These are phyloP conservation scores for Microdon myrmicae DNA, from an alignment of 2,888 invertebrate species.

Conservation along the genomic window DNA sequence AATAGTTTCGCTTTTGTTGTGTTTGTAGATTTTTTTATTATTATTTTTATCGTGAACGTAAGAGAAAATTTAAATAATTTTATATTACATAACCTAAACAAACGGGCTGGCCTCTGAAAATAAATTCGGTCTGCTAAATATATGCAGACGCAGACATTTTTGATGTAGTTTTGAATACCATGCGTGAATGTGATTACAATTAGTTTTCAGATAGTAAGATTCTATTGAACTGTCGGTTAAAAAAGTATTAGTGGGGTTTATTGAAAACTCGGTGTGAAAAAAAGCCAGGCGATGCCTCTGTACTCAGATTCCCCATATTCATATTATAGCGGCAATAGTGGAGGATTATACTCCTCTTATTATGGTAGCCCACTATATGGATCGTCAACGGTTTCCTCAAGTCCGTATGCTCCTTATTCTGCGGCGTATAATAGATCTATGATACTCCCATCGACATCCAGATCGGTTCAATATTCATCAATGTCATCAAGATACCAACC, in stretches of 20 bases:
- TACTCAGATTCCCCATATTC: conserved; percentile 75
- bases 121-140: conserved; percentile 40
- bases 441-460: conserved; percentile 57
- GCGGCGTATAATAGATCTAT: conserved; percentile 70
- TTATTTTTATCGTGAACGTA: too few relatives aligned
- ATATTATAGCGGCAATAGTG: conserved; percentile 68
- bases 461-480: conserved; percentile 58
- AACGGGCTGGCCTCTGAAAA: conserved; percentile 31
- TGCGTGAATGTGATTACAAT: conserved; percentile 28
- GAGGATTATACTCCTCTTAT: conserved; percentile 67
- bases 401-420: conserved; percentile 69
- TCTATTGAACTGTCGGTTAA: conserved; percentile 14
- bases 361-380: conserved; percentile 65
- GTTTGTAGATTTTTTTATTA: conserved; percentile 1
- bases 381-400: conserved; percentile 67
- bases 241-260: conserved; percentile 1
- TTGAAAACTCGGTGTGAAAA: not conserved
- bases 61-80: too few relatives aligned
- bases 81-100: conserved; percentile 39
- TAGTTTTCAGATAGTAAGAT: conserved; percentile 26
- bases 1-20: too few relatives aligned
- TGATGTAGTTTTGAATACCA: conserved; percentile 41
- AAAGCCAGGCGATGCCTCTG: conserved; percentile 70
- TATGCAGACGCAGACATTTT: conserved; percentile 36
- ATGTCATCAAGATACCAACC: conserved; percentile 74